Evolutionary conservation across 2,113 vertebrate genomes (phyloP), one percentile per base, ranked within the genome.

Genomic region (Macroglossus sobrinus): DNA sequence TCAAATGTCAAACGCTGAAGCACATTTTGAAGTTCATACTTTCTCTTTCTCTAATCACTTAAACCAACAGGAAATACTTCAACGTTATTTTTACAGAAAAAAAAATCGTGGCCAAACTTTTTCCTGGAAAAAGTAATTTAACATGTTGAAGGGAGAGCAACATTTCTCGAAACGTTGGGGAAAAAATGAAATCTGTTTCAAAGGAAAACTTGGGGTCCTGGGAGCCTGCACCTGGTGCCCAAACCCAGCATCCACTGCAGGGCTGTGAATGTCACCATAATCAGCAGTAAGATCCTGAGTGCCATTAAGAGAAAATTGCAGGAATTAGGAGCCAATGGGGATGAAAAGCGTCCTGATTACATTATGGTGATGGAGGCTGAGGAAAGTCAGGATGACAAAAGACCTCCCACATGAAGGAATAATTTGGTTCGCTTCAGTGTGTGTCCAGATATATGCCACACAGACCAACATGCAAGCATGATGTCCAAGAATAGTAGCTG

Each of bases 371-470:
- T 45, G 53, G 74, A 69, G 35, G 43, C n/a, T 47, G 40, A 86
- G 82, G 86, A 69, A 86, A 80, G 85, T 71, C 57, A 84, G 80
- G n/a, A 66, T 43, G 64, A 75, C 38, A 71, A 75, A 80, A 64
- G 82, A 40, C 43, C 26, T 71, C 64, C 38, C 26, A 16, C 7
- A 28, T 1, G 72, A 91, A 85, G 66, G 14, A 53, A 84, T 11
- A 16, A 18, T 69, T 85, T 74, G 35, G 40, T 80, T 53, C 2
- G 3, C 38, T 72, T 50, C 18, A 12, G 33, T 5, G 33, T n/a
- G 63, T 95, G 95, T 85, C 53, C 90, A 91, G 94, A 88, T 85
- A 59, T 96, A 72, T 72, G 38, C 68, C 15, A 38, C 57, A 38
- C 35, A 87, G 45, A 28, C 57, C 30, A 3, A 30, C 16, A n/a